Percentiles rank a stretch among this genome's conserved stretches.
phyloP scores from a whole-genome alignment of 2,113 vertebrate species.

The Myxocyprinus asiaticus region DNA sequence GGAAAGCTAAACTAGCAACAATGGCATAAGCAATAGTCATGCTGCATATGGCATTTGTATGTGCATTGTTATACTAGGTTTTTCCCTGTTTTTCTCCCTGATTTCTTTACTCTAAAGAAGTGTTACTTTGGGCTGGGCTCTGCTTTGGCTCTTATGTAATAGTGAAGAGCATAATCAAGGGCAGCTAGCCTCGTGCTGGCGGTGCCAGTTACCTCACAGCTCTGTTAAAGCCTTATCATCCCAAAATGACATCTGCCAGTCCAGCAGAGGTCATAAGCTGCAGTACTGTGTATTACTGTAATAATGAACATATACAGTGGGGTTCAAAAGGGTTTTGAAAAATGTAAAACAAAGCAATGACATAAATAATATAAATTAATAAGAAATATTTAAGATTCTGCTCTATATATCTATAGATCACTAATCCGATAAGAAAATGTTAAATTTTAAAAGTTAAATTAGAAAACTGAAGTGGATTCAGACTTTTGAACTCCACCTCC shows the following conservation, averaged over 20 bases:
- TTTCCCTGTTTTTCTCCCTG: not conserved
- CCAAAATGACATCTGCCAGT: constrained; percentile 12
- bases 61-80: not conserved
- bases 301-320: not conserved
- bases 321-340: no score
- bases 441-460: no score
- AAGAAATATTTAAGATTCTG: no score
- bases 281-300: no score
- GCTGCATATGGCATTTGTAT: not conserved
- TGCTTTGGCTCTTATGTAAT: not conserved
- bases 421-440: no score
- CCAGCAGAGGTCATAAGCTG: not conserved
- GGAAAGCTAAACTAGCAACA: not conserved
- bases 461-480: no score
- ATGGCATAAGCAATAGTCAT: not conserved
- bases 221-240: constrained; percentile 24
- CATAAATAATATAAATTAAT: no score
- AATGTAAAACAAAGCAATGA: not conserved
- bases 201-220: constrained; percentile 23
- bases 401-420: no score
- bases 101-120: not conserved
- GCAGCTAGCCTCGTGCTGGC: not conserved
- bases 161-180: constrained; percentile 17
- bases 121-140: not conserved
- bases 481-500: no score